These are phyloP conservation scores for Amazona finschi DNA, from an alignment of 2,797 vertebrate species.

Conservation along the genomic window DNA sequence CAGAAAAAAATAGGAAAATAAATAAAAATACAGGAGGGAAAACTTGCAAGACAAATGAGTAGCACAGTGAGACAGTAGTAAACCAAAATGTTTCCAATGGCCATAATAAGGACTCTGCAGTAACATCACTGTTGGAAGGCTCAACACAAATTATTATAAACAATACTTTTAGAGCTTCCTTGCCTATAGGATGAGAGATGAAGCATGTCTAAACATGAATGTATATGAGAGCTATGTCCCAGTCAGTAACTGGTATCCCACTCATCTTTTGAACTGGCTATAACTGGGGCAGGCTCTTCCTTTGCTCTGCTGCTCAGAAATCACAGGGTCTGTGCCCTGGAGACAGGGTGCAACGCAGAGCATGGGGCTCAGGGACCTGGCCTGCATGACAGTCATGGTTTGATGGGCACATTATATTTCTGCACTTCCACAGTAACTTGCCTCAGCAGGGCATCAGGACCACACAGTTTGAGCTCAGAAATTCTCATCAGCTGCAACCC, in stretches of 20 bases:
- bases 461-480: not conserved
- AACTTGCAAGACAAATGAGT: not conserved
- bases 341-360: rapidly evolving
- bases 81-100: not conserved
- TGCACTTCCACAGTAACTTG: not conserved
- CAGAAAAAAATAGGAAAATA: not conserved
- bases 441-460: not conserved
- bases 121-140: not conserved
- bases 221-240: not conserved
- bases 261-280: not conserved
- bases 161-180: not conserved
- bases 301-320: not conserved
- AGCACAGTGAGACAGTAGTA: not conserved
- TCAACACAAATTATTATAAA: not conserved
- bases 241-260: not conserved
- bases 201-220: not conserved
- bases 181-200: not conserved
- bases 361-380: rapidly evolving
- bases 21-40: not conserved
- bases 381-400: rapidly evolving
- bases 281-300: not conserved
- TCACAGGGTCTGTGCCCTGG: not conserved
- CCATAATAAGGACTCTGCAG: not conserved
- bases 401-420: not conserved
- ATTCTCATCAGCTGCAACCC: not conserved